Evolutionary conservation across 2,113 vertebrate genomes (phyloP), one percentile per base, ranked within the genome.

Genomic region (Cyanoliseus patagonus): DNA sequence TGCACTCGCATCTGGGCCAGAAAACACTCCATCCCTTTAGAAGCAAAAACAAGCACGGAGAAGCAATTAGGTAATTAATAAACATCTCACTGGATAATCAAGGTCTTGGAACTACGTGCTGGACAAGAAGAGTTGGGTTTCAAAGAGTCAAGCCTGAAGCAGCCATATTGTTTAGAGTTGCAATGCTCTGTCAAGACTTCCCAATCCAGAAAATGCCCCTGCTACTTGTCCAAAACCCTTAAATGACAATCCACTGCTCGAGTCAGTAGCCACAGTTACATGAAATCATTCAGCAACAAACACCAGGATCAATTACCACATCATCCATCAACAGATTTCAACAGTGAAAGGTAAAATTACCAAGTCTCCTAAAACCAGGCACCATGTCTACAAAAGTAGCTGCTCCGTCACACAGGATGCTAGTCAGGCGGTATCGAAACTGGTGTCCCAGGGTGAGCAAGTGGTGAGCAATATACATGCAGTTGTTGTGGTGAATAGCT

Each of bases 401-500:
- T 0, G 99, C 96, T 5, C 98, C 98, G 2, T 98, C 97, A 3
- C 98, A 98, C 39, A 99, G 98, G n/a, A 98, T 92, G 83, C 95
- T 82, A 0, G 98, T 98, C 42, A 99, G 96, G 82, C 97, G 98
- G 30, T 96, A 97, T 46, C 97, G 98, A 97, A 99, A 99, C 93
- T 99, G 98, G 97, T 99, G 99, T 7, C 99, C 99, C 41, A 99
- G 98, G 2, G 99, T 99, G 83, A 99, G 98, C 90, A 99, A 96
- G 96, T 99, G 98, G 96, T 99, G 99, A 28, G 99, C 99, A 12
- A 99, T 98, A 69, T 98, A 99, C 99, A 99, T 99, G 96, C 99
- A 99, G 98, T 99, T 99, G 98, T 99, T 99, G 97, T 99, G 99
- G 94, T 99, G 99, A 93, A 99, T 99, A 86, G 99, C 99, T 42